These are phyloP conservation scores for Platorchestia sp. DNA, from an alignment of 1,140 invertebrate genomes.

Conservation along the genomic window DNA sequence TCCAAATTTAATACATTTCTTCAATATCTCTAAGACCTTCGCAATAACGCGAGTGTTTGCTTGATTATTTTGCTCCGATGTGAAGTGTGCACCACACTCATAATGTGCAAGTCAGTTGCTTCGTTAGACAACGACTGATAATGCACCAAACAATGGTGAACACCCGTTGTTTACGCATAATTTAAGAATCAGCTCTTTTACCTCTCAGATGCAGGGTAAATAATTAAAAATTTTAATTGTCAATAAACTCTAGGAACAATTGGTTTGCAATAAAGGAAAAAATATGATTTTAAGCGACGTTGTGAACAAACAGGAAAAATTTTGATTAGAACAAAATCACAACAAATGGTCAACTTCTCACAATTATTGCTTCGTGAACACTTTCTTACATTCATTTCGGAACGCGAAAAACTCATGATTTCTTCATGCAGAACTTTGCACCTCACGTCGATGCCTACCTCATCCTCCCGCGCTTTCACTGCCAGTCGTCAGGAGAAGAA, in stretches of 20 bases:
- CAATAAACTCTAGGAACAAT: too few relatives aligned
- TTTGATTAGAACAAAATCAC: not conserved
- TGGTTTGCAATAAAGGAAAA: too few relatives aligned
- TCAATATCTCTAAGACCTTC: not conserved
- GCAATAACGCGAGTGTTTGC: not conserved
- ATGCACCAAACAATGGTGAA: not conserved
- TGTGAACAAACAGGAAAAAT: not conserved
- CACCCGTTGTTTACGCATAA: not conserved
- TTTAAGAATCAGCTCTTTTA: not conserved
- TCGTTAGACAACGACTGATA: not conserved
- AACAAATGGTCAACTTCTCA: not conserved
- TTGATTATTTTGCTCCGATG: not conserved
- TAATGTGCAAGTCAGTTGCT: not conserved
- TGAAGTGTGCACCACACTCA: too few relatives aligned
- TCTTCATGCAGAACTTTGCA: not conserved
- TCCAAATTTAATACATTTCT: not conserved
- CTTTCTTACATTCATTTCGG: not conserved
- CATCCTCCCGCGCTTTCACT: not conserved
- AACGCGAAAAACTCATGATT: not conserved
- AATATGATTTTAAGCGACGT: not conserved
- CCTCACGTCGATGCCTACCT: not conserved
- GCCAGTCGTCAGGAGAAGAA: not conserved
- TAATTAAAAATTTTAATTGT: too few relatives aligned
- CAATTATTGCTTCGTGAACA: not conserved
- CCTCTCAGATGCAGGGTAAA: not conserved